phyloP scores from a whole-genome alignment of 2,888 invertebrate species.

The Nymphalis c-album region DNA sequence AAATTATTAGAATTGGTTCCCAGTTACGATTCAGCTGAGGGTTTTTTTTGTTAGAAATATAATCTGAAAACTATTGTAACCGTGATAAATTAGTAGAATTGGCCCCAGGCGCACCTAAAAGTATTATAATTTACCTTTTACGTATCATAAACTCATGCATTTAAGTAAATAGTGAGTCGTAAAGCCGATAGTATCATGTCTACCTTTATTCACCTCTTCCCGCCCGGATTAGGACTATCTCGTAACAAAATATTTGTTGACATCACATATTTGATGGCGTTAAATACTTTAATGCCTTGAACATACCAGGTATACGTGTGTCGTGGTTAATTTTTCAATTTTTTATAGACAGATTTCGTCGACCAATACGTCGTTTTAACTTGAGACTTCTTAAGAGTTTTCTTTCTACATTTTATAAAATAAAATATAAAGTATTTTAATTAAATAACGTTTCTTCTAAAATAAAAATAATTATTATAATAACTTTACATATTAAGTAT shows the following conservation, averaged over 20 bases:
- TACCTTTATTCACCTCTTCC: conserved; percentile 9
- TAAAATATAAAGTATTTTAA: too few relatives aligned
- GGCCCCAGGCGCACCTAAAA: not conserved
- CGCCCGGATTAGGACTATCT: conserved; percentile 24
- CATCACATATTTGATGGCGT: conserved; percentile 12
- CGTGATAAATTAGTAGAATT: too few relatives aligned
- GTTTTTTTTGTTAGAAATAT: too few relatives aligned
- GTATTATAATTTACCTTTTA: conserved; percentile 21
- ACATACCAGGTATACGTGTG: not conserved
- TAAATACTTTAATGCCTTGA: not conserved
- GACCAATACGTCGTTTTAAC: too few relatives aligned
- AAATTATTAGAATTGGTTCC: too few relatives aligned
- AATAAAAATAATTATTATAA: too few relatives aligned
- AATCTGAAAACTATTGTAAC: too few relatives aligned
- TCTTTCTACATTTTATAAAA: too few relatives aligned
- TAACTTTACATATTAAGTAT: too few relatives aligned
- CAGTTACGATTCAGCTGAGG: too few relatives aligned
- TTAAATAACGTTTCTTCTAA: too few relatives aligned
- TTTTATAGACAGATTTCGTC: not conserved
- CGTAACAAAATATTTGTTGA: conserved; percentile 20
- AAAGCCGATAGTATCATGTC: conserved; percentile 16
- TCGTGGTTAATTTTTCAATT: not conserved
- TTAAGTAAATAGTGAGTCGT: conserved; percentile 22
- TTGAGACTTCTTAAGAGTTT: too few relatives aligned
- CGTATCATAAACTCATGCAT: conserved; percentile 19